Conservation (phyloP, 2,888 invertebrate species). For the Pediacus dermestoides region DNA sequence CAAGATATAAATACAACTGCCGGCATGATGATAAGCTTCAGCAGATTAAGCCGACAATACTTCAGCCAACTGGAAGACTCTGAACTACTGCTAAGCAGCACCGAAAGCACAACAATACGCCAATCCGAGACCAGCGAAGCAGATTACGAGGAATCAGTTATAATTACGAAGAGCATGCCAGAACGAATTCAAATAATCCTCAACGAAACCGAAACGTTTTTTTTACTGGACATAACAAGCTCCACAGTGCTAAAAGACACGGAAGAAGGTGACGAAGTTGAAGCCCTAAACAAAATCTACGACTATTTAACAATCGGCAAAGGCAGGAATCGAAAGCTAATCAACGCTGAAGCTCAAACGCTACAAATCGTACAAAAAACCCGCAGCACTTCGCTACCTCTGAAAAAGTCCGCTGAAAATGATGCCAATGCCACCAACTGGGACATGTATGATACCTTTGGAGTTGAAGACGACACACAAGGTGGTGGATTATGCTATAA, state of each 20-base stretch:
- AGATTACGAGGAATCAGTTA: too few relatives aligned
- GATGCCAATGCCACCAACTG: constrained; percentile 69
- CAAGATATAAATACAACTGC: too few relatives aligned
- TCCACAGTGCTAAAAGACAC: constrained; percentile 60
- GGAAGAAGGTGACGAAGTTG: constrained; percentile 54
- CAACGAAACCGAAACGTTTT: constrained; percentile 63
- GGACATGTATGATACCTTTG: constrained; percentile 73
- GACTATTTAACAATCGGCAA: constrained; percentile 64
- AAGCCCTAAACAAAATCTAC: constrained; percentile 64
- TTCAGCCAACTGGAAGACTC: too few relatives aligned
- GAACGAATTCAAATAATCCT: constrained; percentile 60
- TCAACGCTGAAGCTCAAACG: constrained; percentile 70
- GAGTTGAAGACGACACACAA: constrained; percentile 45
- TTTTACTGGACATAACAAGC: constrained; percentile 63
- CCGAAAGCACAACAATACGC: too few relatives aligned
- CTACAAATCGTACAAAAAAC: constrained; percentile 59
- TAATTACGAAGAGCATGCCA: too few relatives aligned
- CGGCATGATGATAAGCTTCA: too few relatives aligned
- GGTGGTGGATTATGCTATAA: constrained; percentile 42
- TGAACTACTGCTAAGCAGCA: too few relatives aligned
- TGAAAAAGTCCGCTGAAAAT: constrained; percentile 47
- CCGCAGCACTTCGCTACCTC: constrained; percentile 58
- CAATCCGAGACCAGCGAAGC: too few relatives aligned
- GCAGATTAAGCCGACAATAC: too few relatives aligned
- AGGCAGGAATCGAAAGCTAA: constrained; percentile 64